These are phyloP conservation scores for Acanthopleura granulata DNA, from an alignment of 2,888 invertebrate genomes.

Conservation along the genomic window DNA sequence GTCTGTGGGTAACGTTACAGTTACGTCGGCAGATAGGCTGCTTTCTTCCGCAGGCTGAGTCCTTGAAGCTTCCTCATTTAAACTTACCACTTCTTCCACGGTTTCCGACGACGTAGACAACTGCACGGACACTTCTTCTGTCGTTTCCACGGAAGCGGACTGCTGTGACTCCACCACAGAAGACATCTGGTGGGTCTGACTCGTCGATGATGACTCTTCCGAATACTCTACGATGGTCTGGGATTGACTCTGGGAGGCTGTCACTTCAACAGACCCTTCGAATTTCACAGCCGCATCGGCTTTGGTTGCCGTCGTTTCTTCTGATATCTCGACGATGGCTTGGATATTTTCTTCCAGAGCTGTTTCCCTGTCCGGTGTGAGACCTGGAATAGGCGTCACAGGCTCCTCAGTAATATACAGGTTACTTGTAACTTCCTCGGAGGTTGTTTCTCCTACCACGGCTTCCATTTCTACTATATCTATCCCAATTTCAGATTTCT, in stretches of 20 bases:
- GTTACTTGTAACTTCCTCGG: neutral
- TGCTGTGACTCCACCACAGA: neutral
- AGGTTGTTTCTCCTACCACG: neutral
- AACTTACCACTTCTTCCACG: conserved; percentile 8
- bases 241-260: neutral
- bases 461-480: conserved; percentile 12
- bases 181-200: neutral
- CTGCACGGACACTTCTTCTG: neutral
- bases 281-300: neutral
- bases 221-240: too few species aligned
- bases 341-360: neutral
- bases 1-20: neutral
- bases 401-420: neutral
- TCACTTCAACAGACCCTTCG: neutral
- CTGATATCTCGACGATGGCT: neutral
- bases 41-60: neutral
- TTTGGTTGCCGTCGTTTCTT: neutral
- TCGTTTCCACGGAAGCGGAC: neutral
- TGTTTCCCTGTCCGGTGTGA: neutral
- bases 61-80: neutral
- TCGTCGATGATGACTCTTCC: too few species aligned
- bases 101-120: neutral
- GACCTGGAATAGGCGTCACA: neutral
- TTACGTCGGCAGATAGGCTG: neutral
- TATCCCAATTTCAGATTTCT: neutral